Evolutionary conservation across 2,888 invertebrate genomes (phyloP).

Genomic region (Drosophila greeni): DNA sequence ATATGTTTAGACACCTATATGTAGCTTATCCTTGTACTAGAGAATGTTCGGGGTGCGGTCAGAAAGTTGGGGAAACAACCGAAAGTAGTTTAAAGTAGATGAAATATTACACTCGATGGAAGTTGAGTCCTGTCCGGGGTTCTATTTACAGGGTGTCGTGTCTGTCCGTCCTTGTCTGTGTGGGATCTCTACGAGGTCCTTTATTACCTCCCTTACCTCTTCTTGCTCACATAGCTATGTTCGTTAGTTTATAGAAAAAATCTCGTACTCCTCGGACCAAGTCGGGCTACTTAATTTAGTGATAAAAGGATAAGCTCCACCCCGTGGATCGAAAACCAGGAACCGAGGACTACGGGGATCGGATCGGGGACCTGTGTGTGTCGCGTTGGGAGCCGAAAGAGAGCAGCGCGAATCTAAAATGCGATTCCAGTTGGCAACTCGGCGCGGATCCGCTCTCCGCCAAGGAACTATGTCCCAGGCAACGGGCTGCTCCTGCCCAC

Average conservation of each 20-base stretch:
- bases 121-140: slow-evolving; percentile 8
- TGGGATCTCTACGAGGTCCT: neutral
- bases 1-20: slow-evolving; percentile 52
- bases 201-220: no score
- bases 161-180: neutral
- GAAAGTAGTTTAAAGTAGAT: slow-evolving; percentile 16
- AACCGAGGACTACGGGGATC: neutral
- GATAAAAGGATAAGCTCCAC: slow-evolving; percentile 48
- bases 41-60: slow-evolving; percentile 15
- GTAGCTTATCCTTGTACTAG: slow-evolving; percentile 49
- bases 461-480: slow-evolving; percentile 54
- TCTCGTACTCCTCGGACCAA: slow-evolving; percentile 2
- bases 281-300: slow-evolving; percentile 52
- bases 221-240: no score
- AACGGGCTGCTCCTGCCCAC: slow-evolving; percentile 1
- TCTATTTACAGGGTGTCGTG: slow-evolving; percentile 33
- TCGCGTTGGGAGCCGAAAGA: neutral
- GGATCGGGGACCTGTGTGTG: neutral
- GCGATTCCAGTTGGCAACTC: slow-evolving; percentile 43
- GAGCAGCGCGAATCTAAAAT: slow-evolving; percentile 25
- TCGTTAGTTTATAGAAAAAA: slow-evolving; percentile 40
- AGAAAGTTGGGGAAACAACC: slow-evolving; percentile 3
- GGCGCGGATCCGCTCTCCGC: slow-evolving; percentile 7
- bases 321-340: neutral
- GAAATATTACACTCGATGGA: slow-evolving; percentile 22